Evolutionary conservation across 2,797 vertebrate genomes (phyloP).

Genomic region (Karalla daura): DNA sequence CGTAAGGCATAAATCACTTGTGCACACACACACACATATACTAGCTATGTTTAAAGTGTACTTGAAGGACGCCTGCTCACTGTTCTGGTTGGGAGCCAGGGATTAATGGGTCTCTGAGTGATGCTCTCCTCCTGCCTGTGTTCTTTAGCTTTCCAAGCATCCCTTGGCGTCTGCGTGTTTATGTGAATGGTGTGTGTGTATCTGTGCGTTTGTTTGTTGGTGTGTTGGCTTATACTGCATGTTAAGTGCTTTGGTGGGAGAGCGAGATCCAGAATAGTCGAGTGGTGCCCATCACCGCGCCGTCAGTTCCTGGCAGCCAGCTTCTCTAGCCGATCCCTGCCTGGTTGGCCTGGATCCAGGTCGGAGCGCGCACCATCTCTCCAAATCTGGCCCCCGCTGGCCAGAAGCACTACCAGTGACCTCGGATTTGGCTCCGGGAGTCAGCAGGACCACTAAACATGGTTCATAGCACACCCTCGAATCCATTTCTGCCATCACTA

Average conservation of each 20-base stretch:
- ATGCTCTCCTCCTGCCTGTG: slow-evolving; percentile 66
- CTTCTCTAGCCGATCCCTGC: slow-evolving; percentile 60
- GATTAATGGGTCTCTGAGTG: slow-evolving; percentile 80
- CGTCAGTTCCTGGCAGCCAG: slow-evolving; percentile 65
- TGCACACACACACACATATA: slow-evolving; percentile 38
- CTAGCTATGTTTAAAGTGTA: slow-evolving; percentile 64
- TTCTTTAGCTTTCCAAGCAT: slow-evolving; percentile 68
- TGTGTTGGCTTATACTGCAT: slow-evolving; percentile 62
- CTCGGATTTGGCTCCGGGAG: slow-evolving; percentile 52
- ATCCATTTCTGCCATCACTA: slow-evolving; percentile 59
- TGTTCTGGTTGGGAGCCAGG: slow-evolving; percentile 77
- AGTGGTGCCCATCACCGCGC: slow-evolving; percentile 60
- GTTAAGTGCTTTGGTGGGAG: slow-evolving; percentile 72
- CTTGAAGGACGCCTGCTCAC: slow-evolving; percentile 66
- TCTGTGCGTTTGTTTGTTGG: slow-evolving; percentile 53
- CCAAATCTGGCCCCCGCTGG: slow-evolving; percentile 34
- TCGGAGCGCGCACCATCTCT: slow-evolving; percentile 53
- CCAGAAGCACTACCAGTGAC: slow-evolving; percentile 58
- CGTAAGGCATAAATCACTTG: slow-evolving; percentile 60
- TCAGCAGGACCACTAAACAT: slow-evolving; percentile 58
- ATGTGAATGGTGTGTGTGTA: slow-evolving; percentile 61
- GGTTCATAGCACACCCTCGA: slow-evolving; percentile 49
- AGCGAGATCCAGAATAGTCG: slow-evolving; percentile 63
- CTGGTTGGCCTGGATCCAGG: slow-evolving; percentile 58
- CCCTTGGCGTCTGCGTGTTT: slow-evolving; percentile 65